These are phyloP conservation scores for Pangasius larnaudii DNA, from an alignment of 2,797 vertebrate genomes.

Conservation along the genomic window DNA sequence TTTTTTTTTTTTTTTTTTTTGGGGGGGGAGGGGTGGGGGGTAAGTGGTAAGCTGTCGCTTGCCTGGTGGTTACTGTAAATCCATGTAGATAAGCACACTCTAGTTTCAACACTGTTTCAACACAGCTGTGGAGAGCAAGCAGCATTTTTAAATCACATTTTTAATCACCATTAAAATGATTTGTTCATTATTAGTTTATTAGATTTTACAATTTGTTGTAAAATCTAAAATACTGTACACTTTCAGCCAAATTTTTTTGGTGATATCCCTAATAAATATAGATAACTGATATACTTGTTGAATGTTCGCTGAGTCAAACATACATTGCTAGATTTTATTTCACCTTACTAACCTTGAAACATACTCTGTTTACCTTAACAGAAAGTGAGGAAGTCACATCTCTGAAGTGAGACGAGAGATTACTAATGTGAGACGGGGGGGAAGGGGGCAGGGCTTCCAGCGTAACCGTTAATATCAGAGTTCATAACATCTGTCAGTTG, in stretches of 20 bases:
- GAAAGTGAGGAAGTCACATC: neutral
- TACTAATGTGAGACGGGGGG: neutral
- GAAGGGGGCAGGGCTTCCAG: too few relatives aligned
- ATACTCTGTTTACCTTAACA: neutral
- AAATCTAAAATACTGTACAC: neutral
- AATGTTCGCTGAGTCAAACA: neutral
- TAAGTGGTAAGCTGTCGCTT: too few relatives aligned
- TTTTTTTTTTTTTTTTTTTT: too few relatives aligned
- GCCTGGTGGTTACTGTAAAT: too few relatives aligned
- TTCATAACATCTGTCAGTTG: neutral
- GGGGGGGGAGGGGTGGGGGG: too few relatives aligned
- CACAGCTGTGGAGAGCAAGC: too few relatives aligned
- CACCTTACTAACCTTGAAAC: neutral
- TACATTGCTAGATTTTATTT: too few relatives aligned
- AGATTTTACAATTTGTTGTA: neutral
- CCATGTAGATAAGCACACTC: too few relatives aligned
- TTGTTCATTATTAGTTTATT: neutral
- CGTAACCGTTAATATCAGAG: neutral
- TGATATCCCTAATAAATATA: too few relatives aligned
- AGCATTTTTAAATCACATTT: neutral
- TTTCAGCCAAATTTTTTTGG: neutral
- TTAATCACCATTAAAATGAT: neutral
- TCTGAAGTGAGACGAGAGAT: neutral
- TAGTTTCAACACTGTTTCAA: too few relatives aligned
- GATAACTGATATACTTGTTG: neutral